Conservation (phyloP, 2,113 vertebrate genomes). For the Oryzias curvinotus region DNA sequence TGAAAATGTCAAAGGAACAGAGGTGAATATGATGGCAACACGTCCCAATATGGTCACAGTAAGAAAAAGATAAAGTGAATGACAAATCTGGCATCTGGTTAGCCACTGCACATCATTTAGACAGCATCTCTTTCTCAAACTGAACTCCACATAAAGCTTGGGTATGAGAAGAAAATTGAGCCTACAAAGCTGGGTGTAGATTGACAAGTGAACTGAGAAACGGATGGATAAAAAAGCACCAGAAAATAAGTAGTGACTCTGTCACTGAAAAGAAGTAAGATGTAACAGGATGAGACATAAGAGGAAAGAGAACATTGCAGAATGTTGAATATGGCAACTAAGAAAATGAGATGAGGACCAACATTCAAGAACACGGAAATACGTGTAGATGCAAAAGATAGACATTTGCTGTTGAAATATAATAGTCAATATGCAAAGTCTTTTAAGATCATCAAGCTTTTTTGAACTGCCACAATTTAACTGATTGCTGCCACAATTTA, state of each 20-base stretch:
- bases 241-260: neutral
- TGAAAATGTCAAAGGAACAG: constrained; percentile 18
- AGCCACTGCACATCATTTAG: constrained; percentile 20
- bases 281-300: neutral
- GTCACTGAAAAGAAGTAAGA: constrained; percentile 16
- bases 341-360: constrained; percentile 3
- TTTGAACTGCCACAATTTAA: constrained; percentile 28
- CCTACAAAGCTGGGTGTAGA: neutral
- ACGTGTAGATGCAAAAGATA: constrained; percentile 34
- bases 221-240: constrained; percentile 9
- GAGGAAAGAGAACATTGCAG: neutral
- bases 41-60: neutral
- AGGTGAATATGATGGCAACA: constrained; percentile 12
- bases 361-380: constrained; percentile 34
- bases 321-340: neutral
- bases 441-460: constrained; percentile 24
- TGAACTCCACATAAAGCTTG: constrained; percentile 21
- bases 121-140: constrained; percentile 21
- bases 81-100: constrained; percentile 35
- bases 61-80: constrained; percentile 14
- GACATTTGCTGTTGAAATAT: constrained; percentile 24
- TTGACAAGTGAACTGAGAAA: constrained; percentile 3
- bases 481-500: too few relatives aligned
- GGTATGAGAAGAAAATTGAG: constrained; percentile 21
- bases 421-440: constrained; percentile 25